Evolutionary conservation across 2,888 invertebrate species (phyloP), one percentile per base, ranked within the genome.

Genomic region (Zaprionus bogoriensis): DNA sequence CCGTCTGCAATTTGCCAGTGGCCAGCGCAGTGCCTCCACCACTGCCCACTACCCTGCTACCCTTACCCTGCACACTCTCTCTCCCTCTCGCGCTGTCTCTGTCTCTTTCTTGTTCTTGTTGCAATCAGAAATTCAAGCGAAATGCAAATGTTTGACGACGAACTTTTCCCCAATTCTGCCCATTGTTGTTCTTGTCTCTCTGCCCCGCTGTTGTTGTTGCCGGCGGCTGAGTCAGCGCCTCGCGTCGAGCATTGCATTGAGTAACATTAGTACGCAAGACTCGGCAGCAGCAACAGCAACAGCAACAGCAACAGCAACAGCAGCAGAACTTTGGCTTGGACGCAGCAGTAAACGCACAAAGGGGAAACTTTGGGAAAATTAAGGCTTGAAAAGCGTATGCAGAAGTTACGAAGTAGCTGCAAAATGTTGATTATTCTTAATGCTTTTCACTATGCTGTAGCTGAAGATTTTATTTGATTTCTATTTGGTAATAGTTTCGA

Each of bases 71-170:
- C 30, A 3, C 39, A 12, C 20, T n/a, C 30, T 39, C 42, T 42
- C 38, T 17, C 12, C 12, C 22, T 17, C 39, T 12, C 20, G n/a
- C 28, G 4, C 45, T 5, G 17, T 10, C 23, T 17, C 7, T 23
- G 6, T 14, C 32, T 17, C 47, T 32, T 36, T 36, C 32, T 14
- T 32, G 32, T 14, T 65, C 50, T 62, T 71, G 66, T 63, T 75
- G 85, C 80, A 80, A 85, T 85, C 69, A 69, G 64, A 82, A 80
- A 76, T 80, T 85, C 85, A 85, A 78, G 82, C 79, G 85, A 80
- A 80, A 81, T 85, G 80, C 79, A 80, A 80, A 80, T 80, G 85
- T 80, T 80, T 85, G 76, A 75, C 82, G 74, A 77, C 79, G 84
- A 79, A 84, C 81, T 77, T 84, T 83, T 77, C 30, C 55, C 66